phyloP scores from a whole-genome alignment of 2,113 vertebrate species.

The Bos indicus region DNA sequence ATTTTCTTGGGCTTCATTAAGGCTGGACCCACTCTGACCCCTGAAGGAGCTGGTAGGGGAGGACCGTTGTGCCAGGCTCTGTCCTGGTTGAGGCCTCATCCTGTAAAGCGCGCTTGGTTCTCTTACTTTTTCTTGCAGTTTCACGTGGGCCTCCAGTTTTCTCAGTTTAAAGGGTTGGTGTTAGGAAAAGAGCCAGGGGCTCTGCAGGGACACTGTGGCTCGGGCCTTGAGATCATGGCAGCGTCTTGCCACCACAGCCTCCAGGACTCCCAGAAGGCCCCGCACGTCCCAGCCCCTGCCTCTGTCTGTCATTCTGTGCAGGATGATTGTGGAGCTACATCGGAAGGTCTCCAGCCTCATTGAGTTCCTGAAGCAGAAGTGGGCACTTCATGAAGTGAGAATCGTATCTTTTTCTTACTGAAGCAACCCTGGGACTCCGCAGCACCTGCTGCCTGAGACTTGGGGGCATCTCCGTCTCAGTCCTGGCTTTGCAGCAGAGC shows the following conservation, averaged over 20 bases:
- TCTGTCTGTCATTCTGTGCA: slow-evolving; percentile 46
- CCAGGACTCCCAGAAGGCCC: too few species aligned
- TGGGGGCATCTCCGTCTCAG: neutral
- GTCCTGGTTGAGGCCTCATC: neutral
- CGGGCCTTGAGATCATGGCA: neutral
- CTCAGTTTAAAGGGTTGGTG: neutral
- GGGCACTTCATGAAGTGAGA: slow-evolving; percentile 94
- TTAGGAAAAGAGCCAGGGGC: neutral
- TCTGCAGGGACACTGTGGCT: neutral
- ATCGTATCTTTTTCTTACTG: slow-evolving; percentile 91
- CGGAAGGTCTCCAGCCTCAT: slow-evolving; percentile 98
- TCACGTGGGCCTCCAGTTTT: neutral
- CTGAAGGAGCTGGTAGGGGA: neutral
- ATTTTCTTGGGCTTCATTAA: neutral
- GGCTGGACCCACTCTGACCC: neutral
- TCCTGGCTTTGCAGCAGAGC: neutral
- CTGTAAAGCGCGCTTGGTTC: neutral
- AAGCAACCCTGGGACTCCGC: too few species aligned
- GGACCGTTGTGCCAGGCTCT: accelerated
- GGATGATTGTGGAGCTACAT: slow-evolving; percentile 99
- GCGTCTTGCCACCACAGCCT: neutral
- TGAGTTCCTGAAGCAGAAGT: slow-evolving; percentile 98
- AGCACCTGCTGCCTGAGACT: too few species aligned
- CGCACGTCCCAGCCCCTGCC: neutral
- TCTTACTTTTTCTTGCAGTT: neutral